Percentiles rank a stretch among this genome's conserved stretches.
Conservation (phyloP, 2,888 invertebrate species). For the Diplazon laetatorius region DNA sequence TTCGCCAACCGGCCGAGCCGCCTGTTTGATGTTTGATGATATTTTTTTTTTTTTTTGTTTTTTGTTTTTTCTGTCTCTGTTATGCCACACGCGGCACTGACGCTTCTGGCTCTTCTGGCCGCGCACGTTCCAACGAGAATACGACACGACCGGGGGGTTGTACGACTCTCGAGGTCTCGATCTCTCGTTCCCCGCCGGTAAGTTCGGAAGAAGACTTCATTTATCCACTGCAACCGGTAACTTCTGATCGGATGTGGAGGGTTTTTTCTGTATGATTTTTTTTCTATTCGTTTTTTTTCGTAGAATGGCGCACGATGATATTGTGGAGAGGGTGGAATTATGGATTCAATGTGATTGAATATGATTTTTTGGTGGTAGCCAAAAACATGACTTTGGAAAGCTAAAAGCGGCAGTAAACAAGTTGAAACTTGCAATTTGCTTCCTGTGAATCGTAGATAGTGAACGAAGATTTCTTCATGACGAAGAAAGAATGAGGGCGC, state of each 20-base stretch:
- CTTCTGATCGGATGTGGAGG: constrained; percentile 10
- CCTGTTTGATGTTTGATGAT: constrained; percentile 60
- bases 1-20: constrained; percentile 53
- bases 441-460: too few species aligned
- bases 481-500: too few species aligned
- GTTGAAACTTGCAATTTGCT: too few species aligned
- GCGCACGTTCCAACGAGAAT: constrained; percentile 63
- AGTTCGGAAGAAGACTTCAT: constrained; percentile 65
- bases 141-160: constrained; percentile 46
- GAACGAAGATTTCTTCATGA: too few species aligned
- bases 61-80: constrained; percentile 16
- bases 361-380: too few species aligned
- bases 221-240: not conserved
- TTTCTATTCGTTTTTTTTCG: not conserved
- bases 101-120: constrained; percentile 60
- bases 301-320: not conserved
- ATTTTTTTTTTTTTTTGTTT: constrained; percentile 41
- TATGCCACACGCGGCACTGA: constrained; percentile 52
- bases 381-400: too few species aligned
- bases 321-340: too few species aligned
- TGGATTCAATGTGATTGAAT: too few species aligned
- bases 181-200: constrained; percentile 45
- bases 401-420: too few species aligned
- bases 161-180: constrained; percentile 43
- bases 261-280: too few species aligned